phyloP scores from a whole-genome alignment of 2,113 vertebrate genomes.

The Macquaria australasica region DNA sequence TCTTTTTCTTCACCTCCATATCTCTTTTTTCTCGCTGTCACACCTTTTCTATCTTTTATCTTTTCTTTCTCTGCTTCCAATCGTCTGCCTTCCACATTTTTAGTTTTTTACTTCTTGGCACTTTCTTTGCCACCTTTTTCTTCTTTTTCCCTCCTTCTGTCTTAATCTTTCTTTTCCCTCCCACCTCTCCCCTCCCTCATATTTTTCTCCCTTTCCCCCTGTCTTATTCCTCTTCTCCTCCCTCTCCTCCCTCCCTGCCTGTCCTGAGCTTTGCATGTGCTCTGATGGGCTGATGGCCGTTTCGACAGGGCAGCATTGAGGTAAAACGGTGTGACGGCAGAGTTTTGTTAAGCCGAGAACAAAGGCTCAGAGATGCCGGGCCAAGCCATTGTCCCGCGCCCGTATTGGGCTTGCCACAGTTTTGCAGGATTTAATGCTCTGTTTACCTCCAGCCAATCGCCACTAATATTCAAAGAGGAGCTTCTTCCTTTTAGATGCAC shows the following conservation, averaged over 20 bases:
- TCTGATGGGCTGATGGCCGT: constrained; percentile 94
- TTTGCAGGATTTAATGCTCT: constrained; percentile 98
- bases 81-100: constrained; percentile 61
- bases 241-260: constrained; percentile 33
- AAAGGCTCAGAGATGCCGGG: constrained; percentile 92
- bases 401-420: constrained; percentile 94
- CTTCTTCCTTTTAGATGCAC: constrained; percentile 57
- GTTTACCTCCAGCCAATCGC: constrained; percentile 95
- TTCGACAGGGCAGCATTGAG: constrained; percentile 95
- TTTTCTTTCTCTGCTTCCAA: constrained; percentile 66
- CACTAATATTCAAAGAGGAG: constrained; percentile 87
- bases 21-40: constrained; percentile 8
- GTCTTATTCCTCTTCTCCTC: constrained; percentile 45
- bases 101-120: not conserved
- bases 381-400: constrained; percentile 89
- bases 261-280: constrained; percentile 88
- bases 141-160: constrained; percentile 58
- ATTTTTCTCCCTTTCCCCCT: constrained; percentile 63
- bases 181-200: constrained; percentile 71
- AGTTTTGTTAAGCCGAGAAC: constrained; percentile 99
- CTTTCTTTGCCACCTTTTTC: constrained; percentile 81
- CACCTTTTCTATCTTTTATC: constrained; percentile 82
- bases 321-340: constrained; percentile 98
- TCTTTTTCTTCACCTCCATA: constrained; percentile 16
- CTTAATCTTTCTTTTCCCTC: constrained; percentile 75